phyloP scores from a whole-genome alignment of 2,888 invertebrate species.

The Pyrgus malvae region DNA sequence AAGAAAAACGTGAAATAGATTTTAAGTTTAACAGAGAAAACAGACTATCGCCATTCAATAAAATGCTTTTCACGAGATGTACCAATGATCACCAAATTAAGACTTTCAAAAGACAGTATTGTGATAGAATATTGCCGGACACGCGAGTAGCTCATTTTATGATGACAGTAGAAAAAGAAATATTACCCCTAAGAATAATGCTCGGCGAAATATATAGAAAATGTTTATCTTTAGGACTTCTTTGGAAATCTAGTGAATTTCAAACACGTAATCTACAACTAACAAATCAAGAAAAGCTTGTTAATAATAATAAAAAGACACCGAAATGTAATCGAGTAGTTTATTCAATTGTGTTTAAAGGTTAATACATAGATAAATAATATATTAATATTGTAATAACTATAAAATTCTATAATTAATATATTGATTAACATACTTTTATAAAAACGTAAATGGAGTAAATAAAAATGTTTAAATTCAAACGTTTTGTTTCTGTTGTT shows the following conservation, averaged over 20 bases:
- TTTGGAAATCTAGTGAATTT: conserved; percentile 16
- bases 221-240: conserved; percentile 50
- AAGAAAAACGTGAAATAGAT: not conserved
- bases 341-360: conserved; percentile 65
- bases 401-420: too few relatives aligned
- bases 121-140: conserved; percentile 47
- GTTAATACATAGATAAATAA: too few relatives aligned
- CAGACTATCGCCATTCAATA: not conserved
- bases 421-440: too few relatives aligned
- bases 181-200: conserved; percentile 57
- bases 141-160: conserved; percentile 52
- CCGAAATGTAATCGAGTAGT: conserved; percentile 63
- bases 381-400: too few relatives aligned
- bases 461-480: too few relatives aligned
- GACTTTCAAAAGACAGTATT: not conserved
- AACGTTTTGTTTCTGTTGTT: too few relatives aligned
- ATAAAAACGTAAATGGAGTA: too few relatives aligned
- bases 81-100: not conserved
- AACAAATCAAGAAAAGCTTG: conserved; percentile 19
- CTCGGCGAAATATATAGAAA: conserved; percentile 57
- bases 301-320: conserved; percentile 27
- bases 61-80: not conserved
- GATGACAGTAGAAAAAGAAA: conserved; percentile 56
- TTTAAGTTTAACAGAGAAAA: not conserved
- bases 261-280: not conserved